These are phyloP conservation scores for Mallateleia sp. DNA, from an alignment of 2,888 invertebrate genomes.

Conservation along the genomic window DNA sequence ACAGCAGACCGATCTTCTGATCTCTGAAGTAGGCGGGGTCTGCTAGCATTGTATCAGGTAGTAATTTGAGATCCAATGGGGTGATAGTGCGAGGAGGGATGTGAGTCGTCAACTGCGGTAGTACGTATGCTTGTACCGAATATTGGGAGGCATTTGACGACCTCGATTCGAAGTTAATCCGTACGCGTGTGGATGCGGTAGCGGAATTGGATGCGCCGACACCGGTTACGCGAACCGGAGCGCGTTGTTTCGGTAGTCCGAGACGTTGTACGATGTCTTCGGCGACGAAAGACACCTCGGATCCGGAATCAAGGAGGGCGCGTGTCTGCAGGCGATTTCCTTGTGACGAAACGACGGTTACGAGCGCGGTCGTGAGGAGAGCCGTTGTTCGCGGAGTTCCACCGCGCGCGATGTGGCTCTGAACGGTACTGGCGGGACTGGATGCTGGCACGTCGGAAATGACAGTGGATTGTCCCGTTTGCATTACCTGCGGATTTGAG, in stretches of 20 bases:
- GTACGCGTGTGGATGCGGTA: not conserved
- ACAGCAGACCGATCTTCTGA: not conserved
- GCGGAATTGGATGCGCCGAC: not conserved
- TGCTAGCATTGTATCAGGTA: not conserved
- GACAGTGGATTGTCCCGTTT: not conserved
- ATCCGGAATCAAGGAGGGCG: conserved; percentile 8
- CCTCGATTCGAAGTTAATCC: not conserved
- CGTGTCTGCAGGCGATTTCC: not conserved
- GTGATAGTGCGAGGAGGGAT: not conserved
- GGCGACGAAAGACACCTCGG: not conserved
- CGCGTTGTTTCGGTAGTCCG: not conserved
- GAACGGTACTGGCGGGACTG: no score
- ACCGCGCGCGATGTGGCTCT: not conserved
- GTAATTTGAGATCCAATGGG: not conserved
- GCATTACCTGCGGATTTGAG: no score
- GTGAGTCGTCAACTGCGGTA: conserved; percentile 1
- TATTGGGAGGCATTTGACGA: no score
- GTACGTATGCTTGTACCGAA: not conserved
- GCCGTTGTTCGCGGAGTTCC: not conserved
- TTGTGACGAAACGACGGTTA: not conserved
- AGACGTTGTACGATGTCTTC: not conserved
- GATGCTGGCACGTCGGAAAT: no score
- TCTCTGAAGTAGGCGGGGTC: conserved; percentile 4
- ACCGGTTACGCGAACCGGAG: not conserved
- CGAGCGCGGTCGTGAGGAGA: not conserved